Base-by-base conservation (phyloP, 2,113 vertebrate species). In the Naja naja region DNA sequence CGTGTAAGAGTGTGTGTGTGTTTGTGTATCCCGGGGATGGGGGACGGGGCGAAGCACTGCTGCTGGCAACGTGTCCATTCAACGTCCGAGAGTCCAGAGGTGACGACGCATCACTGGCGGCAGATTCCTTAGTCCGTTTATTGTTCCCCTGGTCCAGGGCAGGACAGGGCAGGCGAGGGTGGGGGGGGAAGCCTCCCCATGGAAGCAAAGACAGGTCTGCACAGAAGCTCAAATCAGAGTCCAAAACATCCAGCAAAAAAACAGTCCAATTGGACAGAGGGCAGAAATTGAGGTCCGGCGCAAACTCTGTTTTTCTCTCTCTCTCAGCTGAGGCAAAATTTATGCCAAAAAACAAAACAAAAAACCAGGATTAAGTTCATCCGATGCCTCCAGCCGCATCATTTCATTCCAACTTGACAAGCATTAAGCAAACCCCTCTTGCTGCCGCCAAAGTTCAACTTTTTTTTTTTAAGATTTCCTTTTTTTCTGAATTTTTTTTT, bases 61-160 rank as follows among this genome's bases (percentile, higher is more conserved):
- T 90, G 85, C 91, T 90, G 92, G 92, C 92, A 87, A 93, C 22
- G 12, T 86, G 89, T 93, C 89, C 92, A 18, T 93, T 87, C 89
- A 64, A 49, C 86, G 87, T 89, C 64, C 64, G 39, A 85, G 90
- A 91, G 88, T 93, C 93, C 88, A 56, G 88, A 94, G 92, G 93
- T 91, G 69, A 92, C 39, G 34, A 94, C 91, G 69, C 88, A 86
- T 92, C 93, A 85, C 87, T 20, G 90, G 93, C 89, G 47, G 89
- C 92, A 90, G 92, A 49, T 90, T 93, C 92, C 92, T 90, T 89
- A 90, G 81, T 93, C 92, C 85, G n/a, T 93, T 90, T 90, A 93
- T 93, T 93, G 89, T 90, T 93, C 92, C 89, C 89, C 89, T 64
- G 54, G 53, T 90, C 92, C 92, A 90, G 92, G 58, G 91, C 60